Base-by-base conservation (phyloP, 2,888 invertebrate species). In the Heliconius ethilla region DNA sequence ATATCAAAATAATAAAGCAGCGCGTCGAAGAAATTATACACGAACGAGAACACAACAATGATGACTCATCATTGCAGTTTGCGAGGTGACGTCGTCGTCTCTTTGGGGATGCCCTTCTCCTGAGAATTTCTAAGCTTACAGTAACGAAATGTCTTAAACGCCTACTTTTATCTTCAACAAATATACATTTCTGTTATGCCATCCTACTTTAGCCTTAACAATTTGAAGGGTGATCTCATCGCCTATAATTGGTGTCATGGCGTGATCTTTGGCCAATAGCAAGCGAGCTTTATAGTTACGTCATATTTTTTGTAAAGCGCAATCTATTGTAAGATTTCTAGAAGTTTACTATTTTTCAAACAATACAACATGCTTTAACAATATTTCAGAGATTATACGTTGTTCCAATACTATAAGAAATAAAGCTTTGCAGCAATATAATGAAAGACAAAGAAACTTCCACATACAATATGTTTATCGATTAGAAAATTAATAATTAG, bases 81-180 rank as follows among this genome's bases (percentile, higher is more conserved):
- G 87, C 84, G 86, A 84, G 87, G 86, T 91, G 92, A 92, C 92
- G 92, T 93, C 86, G 85, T 85, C 86, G 82, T 87, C 87, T 84
- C 88, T 90, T 91, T 89, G 93, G 94, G 93, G 93, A 93, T 93
- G 92, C 93, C 94, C 93, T 92, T 92, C 91, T 92, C 90, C 86
- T 86, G 82, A 89, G 89, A 91, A 90, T 88, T 90, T 88, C 84
- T 85, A 80, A 72, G 78, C 77, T 78, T 63, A 75, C 80, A 81
- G 81, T 81, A 84, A 83, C 86, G 80, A 91, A 92, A 92, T 81
- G 90, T 83, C 91, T 7, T 91, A 94, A 87, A 86, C 82, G 87
- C 89, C 91, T 55, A 80, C 82, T 81, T 81, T 83, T 86, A 82
- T 77, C 83, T 82, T 84, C 78, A 62, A 81, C 80, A 79, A 82